phyloP scores from a whole-genome alignment of 2,113 vertebrate genomes.

The Picathartes gymnocephalus region DNA sequence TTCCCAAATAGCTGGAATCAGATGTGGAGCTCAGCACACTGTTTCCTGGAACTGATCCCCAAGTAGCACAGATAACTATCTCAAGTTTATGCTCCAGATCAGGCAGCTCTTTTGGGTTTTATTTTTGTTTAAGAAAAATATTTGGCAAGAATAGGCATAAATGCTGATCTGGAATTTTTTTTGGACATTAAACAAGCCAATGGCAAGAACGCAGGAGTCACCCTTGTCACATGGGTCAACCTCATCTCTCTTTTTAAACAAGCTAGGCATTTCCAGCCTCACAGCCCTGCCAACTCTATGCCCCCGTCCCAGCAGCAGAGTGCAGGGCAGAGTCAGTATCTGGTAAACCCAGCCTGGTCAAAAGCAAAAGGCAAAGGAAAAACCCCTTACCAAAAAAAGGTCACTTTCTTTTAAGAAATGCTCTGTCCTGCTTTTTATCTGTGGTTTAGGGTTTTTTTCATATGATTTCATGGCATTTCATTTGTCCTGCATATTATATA shows the following conservation, averaged over 20 bases:
- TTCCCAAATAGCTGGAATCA: not conserved
- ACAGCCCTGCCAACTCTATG: not conserved
- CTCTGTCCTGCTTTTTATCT: not conserved
- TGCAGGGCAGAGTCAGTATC: not conserved
- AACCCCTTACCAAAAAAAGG: not conserved
- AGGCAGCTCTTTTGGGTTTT: not conserved
- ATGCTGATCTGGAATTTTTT: not conserved
- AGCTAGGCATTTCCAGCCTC: not conserved
- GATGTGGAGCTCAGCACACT: rapidly evolving
- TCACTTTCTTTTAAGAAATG: not conserved
- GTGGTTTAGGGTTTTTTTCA: not conserved
- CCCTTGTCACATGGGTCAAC: not conserved
- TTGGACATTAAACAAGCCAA: not conserved
- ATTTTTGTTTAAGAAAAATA: not conserved
- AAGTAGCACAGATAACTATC: not conserved
- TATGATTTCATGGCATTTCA: not conserved
- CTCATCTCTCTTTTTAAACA: not conserved
- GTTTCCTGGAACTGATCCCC: not conserved
- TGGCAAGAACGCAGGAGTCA: rapidly evolving
- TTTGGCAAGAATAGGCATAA: not conserved
- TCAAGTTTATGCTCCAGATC: not conserved
- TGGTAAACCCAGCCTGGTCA: not conserved
- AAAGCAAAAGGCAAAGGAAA: not conserved
- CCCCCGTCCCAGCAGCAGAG: not conserved
- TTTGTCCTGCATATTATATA: not conserved